phyloP scores from a whole-genome alignment of 1,140 invertebrate genomes.

The Mamestra configurata region DNA sequence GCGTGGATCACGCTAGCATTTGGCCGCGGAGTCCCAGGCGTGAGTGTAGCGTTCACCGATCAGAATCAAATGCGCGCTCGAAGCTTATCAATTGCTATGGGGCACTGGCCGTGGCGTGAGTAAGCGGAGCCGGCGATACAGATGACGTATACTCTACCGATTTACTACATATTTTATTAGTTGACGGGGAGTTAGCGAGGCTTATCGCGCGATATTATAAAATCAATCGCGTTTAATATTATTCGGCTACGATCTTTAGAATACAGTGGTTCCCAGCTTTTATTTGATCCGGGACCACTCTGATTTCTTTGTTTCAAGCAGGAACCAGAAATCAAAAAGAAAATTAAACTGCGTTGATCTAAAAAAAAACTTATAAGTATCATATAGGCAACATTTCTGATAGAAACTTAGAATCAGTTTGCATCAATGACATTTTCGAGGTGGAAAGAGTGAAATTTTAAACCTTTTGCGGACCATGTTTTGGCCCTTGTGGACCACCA shows the following conservation, averaged over 20 bases:
- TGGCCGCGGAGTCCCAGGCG: slow-evolving; percentile 60
- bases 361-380: no score
- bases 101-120: slow-evolving; percentile 40
- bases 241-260: not conserved
- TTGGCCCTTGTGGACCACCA: no score
- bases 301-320: no score
- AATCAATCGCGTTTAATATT: slow-evolving; percentile 16
- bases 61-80: slow-evolving; percentile 60
- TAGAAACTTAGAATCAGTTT: no score
- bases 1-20: slow-evolving; percentile 58
- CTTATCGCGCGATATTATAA: slow-evolving; percentile 24
- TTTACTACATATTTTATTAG: slow-evolving; percentile 16
- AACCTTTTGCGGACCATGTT: no score
- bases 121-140: slow-evolving; percentile 17
- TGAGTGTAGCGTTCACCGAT: slow-evolving; percentile 58
- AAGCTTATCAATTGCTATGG: slow-evolving; percentile 69
- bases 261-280: no score
- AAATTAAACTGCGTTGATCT: no score
- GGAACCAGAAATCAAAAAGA: no score
- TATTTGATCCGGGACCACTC: no score
- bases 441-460: no score
- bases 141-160: slow-evolving; percentile 29
- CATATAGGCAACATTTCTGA: no score
- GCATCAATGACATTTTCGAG: no score
- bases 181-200: slow-evolving; percentile 2